phyloP scores from a whole-genome alignment of 2,113 vertebrate genomes.

The Crypturellus undulatus region DNA sequence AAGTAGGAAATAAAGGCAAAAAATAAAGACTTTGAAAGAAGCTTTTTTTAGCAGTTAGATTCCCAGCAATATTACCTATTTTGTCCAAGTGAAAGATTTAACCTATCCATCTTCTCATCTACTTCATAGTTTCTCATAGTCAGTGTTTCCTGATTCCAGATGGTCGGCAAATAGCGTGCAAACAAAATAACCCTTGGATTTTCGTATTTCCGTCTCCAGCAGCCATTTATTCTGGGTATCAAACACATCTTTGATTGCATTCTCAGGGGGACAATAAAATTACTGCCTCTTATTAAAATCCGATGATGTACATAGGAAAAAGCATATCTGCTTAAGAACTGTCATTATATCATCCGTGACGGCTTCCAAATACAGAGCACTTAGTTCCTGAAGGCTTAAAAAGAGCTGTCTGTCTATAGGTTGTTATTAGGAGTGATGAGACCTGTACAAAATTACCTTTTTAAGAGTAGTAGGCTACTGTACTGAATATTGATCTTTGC shows the following conservation, averaged over 20 bases:
- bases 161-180: neutral
- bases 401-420: neutral
- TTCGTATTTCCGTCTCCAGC: neutral
- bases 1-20: neutral
- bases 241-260: neutral
- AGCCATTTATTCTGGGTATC: neutral
- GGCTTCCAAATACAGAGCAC: neutral
- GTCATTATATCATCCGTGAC: neutral
- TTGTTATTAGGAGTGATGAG: neutral
- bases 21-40: neutral
- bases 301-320: neutral
- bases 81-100: neutral
- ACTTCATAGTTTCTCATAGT: neutral
- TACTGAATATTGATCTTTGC: neutral
- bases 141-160: slow-evolving; percentile 11
- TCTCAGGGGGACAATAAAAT: slow-evolving; percentile 5
- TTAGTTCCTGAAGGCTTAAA: neutral
- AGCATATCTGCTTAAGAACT: neutral
- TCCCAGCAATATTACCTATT: neutral
- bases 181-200: slow-evolving; percentile 25
- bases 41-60: neutral
- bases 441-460: neutral
- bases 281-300: slow-evolving; percentile 8
- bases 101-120: neutral
- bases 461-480: neutral